Evolutionary conservation across 2,113 vertebrate genomes (phyloP).

Genomic region (Sapajus apella): DNA sequence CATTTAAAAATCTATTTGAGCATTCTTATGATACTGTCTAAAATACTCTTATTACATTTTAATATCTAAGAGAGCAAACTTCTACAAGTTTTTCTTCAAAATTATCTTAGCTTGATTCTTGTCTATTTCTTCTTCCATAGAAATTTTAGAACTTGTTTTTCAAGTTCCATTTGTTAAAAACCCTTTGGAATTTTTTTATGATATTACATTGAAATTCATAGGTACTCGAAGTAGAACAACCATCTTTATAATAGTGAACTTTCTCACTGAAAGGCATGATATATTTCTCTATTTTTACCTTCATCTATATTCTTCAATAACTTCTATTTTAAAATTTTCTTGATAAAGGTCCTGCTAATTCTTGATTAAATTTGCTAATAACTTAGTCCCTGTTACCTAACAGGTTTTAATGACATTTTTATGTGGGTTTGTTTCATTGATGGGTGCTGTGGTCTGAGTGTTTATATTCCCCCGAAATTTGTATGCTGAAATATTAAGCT

Average conservation of each 20-base stretch:
- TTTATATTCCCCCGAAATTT: not conserved
- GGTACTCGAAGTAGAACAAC: not conserved
- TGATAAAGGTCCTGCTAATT: not conserved
- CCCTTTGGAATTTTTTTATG: not conserved
- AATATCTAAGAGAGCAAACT: not conserved
- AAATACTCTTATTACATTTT: not conserved
- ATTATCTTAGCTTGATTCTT: not conserved
- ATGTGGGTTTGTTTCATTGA: not conserved
- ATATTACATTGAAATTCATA: not conserved
- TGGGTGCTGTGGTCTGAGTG: not conserved
- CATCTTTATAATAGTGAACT: not conserved
- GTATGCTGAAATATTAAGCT: not conserved
- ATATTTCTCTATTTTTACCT: not conserved
- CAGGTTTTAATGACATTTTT: not conserved
- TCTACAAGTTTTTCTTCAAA: not conserved
- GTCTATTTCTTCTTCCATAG: not conserved
- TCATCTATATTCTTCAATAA: not conserved
- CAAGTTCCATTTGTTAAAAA: not conserved
- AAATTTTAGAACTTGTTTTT: not conserved
- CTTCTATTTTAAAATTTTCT: not conserved
- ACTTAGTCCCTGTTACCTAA: not conserved
- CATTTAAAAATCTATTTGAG: not conserved
- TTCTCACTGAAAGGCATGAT: not conserved
- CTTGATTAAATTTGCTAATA: not conserved
- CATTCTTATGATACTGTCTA: not conserved